Evolutionary conservation across 2,797 vertebrate species (phyloP).

Genomic region (Coilia nasus): DNA sequence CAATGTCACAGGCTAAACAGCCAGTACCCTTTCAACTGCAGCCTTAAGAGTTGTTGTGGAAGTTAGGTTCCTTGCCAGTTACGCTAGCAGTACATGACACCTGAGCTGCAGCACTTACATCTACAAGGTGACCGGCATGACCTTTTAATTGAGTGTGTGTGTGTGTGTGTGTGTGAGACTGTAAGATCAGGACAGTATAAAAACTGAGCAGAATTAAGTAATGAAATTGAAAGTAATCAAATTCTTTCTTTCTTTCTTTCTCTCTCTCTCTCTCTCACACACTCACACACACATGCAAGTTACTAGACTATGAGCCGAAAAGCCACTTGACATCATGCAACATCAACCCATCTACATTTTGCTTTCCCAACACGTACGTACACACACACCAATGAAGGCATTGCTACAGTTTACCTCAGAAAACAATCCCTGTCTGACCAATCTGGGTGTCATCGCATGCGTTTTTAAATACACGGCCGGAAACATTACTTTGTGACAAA

Average conservation of each 20-base stretch:
- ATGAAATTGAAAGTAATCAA: neutral
- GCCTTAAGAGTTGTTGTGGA: no score
- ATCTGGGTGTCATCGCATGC: slow-evolving; percentile 60
- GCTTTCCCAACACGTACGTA: neutral
- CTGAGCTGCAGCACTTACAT: no score
- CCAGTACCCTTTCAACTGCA: no score
- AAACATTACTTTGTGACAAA: slow-evolving; percentile 68
- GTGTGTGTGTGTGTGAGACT: neutral
- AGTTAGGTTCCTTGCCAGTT: no score
- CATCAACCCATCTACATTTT: slow-evolving; percentile 32
- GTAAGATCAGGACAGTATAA: no score
- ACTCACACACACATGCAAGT: neutral
- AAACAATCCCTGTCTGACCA: neutral
- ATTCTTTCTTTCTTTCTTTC: neutral
- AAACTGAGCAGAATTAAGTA: no score
- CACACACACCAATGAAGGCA: neutral
- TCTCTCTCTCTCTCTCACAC: neutral
- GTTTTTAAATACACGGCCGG: slow-evolving; percentile 72
- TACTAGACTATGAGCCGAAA: no score
- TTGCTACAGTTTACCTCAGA: neutral
- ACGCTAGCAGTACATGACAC: no score
- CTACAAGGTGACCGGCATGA: no score
- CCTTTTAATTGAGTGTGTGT: no score
- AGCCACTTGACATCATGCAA: neutral
- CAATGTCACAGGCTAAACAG: no score